Percentiles rank a stretch among this genome's conserved stretches.
phyloP scores from a whole-genome alignment of 2,113 vertebrate genomes.

The Ophiodon elongatus region DNA sequence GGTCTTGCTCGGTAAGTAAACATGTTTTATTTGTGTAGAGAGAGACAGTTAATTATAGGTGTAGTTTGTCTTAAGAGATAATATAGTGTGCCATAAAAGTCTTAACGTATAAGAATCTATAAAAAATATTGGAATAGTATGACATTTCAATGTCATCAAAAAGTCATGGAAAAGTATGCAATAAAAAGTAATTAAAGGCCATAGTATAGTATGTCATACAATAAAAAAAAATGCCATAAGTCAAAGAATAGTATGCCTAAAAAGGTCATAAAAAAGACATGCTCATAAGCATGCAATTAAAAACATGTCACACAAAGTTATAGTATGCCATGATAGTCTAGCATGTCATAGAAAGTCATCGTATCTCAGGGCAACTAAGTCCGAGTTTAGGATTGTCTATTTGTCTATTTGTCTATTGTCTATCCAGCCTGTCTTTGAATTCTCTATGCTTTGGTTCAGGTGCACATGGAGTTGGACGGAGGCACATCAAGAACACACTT shows the following conservation, averaged over 20 bases:
- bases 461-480: slow-evolving; percentile 96
- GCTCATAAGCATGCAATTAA: neutral
- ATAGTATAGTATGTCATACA: neutral
- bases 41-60: neutral
- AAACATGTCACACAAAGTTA: neutral
- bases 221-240: neutral
- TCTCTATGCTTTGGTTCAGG: slow-evolving; percentile 83
- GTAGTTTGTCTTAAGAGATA: too few relatives aligned
- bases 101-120: too few relatives aligned
- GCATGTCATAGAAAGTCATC: too few relatives aligned
- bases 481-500: slow-evolving; percentile 99
- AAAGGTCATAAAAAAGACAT: neutral
- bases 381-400: neutral
- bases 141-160: too few relatives aligned
- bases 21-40: neutral
- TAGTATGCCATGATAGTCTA: neutral
- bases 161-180: too few relatives aligned
- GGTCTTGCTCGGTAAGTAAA: slow-evolving; percentile 92
- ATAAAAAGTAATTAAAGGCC: too few relatives aligned
- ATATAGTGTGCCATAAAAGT: too few relatives aligned
- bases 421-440: neutral
- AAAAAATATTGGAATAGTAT: too few relatives aligned
- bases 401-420: too few relatives aligned
- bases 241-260: too few relatives aligned
- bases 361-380: neutral